Base-by-base conservation (phyloP, 2,888 invertebrate genomes). In the Trissoscelio sp. region DNA sequence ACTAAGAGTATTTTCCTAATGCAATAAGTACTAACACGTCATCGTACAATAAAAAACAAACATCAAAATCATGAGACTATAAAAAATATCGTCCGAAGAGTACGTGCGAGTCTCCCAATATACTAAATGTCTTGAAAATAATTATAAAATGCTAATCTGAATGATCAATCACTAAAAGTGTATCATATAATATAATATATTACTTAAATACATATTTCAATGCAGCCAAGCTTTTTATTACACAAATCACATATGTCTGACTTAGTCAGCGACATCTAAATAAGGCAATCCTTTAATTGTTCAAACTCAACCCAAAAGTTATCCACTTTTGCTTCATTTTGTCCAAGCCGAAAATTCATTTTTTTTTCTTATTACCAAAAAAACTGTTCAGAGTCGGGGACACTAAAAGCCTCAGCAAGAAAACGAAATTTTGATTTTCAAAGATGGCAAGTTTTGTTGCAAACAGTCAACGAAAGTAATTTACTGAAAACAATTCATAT, bases 211-310 rank as follows among this genome's bases (percentile, higher is more conserved):
- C 67, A 67, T 60, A 57, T 79, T 66, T 79, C 53, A 79, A 79
- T 79, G 79, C 37, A 79, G 67, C 72, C 73, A 79, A 79, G 73
- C 79, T 72, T 79, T 70, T 73, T 60, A 67, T 79, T 73, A 79
- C 72, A 66, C 67, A 79, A 79, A 73, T 73, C 79, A 73, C 79
- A 79, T 67, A 72, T 58, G 66, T 53, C 60, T 67, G 53, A 79
- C 60, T 79, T 72, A 67, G 55, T 72, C 46, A 79, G 66, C 53
- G 57, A 73, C 73, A 79, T 73, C 44, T 73, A 73, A 79, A 79
- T 73, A 79, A 79, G 79, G 72, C 79, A 60, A 67, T 60, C 46
- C 6, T 46, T 37, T 51, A 75, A 67, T 24, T 18, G 18, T 44
- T 73, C 22, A 37, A 60, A 58, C 9, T 70, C 31, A 78, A 70